Conservation (phyloP, 1,140 invertebrate genomes). For the Rhyzopertha dominica region DNA sequence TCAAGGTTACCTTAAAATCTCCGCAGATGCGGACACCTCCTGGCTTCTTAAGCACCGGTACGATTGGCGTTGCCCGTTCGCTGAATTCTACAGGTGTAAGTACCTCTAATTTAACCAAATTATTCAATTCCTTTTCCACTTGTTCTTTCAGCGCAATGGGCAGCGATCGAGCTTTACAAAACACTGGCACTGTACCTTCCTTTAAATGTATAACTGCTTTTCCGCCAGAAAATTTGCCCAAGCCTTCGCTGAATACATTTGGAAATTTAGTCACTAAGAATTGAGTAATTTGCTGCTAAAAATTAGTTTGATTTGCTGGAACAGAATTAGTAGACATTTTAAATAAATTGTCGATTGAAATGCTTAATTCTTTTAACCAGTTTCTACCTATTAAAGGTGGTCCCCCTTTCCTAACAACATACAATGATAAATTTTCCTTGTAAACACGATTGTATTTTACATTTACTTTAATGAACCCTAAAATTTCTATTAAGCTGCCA, state of each 20-base stretch:
- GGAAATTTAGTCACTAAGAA: constrained; percentile 1
- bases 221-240: neutral
- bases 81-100: constrained; percentile 28
- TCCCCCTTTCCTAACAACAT: constrained; percentile 21
- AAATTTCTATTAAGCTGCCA: constrained; percentile 18
- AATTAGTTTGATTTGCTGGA: neutral
- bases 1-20: constrained; percentile 3
- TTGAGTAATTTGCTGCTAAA: too few species aligned
- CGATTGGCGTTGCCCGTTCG: constrained; percentile 38
- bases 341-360: too few species aligned
- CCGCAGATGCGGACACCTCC: neutral
- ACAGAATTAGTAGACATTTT: too few species aligned
- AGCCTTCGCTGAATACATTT: neutral
- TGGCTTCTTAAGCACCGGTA: constrained; percentile 46
- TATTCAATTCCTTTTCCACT: constrained; percentile 6
- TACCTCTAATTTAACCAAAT: too few species aligned
- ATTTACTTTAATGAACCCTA: constrained; percentile 24
- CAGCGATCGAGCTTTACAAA: constrained; percentile 2
- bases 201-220: constrained; percentile 7
- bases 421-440: constrained; percentile 14
- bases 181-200: neutral
- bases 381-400: constrained; percentile 25
- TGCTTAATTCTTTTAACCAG: constrained; percentile 32
- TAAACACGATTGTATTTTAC: constrained; percentile 9
- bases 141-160: neutral